Evolutionary conservation across 2,797 vertebrate genomes (phyloP).

Genomic region (Anguilla anguilla): DNA sequence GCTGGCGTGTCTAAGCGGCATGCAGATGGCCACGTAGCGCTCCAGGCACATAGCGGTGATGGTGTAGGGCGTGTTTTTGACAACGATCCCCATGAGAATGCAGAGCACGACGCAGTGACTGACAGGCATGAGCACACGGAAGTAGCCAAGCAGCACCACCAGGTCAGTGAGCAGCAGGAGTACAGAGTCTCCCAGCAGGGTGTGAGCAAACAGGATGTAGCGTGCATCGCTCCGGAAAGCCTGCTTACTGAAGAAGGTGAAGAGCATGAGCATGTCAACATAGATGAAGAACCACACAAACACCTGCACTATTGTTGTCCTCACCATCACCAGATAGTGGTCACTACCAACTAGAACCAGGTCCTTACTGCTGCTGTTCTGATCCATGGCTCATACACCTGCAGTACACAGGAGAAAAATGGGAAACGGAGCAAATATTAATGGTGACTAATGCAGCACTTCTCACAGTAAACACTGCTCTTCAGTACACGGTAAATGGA

Average conservation of each 20-base stretch:
- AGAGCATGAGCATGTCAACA: too few species aligned
- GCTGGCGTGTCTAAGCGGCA: conserved; percentile 46
- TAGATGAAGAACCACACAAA: too few species aligned
- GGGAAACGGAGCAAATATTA: too few species aligned
- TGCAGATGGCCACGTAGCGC: conserved; percentile 50
- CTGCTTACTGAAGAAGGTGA: conserved; percentile 20
- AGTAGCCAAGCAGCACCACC: conserved; percentile 37
- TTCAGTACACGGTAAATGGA: too few species aligned
- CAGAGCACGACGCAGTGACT: conserved; percentile 33
- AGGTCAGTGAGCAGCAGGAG: neutral
- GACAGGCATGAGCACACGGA: conserved; percentile 41
- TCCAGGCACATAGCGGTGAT: conserved; percentile 54
- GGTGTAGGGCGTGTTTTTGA: conserved; percentile 38
- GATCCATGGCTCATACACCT: too few species aligned
- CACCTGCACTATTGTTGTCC: too few species aligned
- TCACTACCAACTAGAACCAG: too few species aligned
- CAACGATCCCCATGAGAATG: conserved; percentile 43
- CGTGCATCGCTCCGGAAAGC: conserved; percentile 46
- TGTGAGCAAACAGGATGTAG: conserved; percentile 55
- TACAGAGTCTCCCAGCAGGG: conserved; percentile 44
- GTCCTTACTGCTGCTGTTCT: too few species aligned
- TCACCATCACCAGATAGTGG: too few species aligned
- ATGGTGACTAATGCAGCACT: too few species aligned
- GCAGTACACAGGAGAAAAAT: too few species aligned
- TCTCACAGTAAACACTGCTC: too few species aligned